phyloP scores from a whole-genome alignment of 2,113 vertebrate species.

The Paracyprichromis sp. region DNA sequence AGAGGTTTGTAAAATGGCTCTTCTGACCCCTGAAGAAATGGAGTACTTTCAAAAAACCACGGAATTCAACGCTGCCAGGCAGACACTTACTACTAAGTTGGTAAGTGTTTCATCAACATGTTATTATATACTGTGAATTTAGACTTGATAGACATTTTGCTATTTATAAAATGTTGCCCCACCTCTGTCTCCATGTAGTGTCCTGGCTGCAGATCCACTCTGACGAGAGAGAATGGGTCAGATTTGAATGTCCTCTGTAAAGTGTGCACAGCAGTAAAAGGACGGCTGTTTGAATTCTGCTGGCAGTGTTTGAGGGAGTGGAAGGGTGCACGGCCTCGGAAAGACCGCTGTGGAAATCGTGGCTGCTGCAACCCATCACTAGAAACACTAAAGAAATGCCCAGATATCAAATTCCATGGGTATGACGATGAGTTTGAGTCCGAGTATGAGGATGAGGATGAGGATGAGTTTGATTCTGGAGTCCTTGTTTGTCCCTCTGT shows the following conservation, averaged over 20 bases:
- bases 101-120: too few species aligned
- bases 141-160: too few species aligned
- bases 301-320: background rate
- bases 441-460: too few species aligned
- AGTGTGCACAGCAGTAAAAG: background rate
- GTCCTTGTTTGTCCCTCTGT: background rate
- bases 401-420: background rate
- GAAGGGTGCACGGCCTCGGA: background rate
- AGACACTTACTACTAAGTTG: too few species aligned
- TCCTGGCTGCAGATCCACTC: rapidly evolving
- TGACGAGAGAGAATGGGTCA: background rate
- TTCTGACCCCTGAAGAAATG: background rate
- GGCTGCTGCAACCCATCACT: background rate
- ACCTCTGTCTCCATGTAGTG: background rate
- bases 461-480: too few species aligned
- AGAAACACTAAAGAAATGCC: background rate
- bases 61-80: too few species aligned
- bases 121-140: too few species aligned
- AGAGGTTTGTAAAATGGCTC: constrained; percentile 15
- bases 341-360: background rate
- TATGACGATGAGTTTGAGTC: too few species aligned
- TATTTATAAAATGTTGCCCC: too few species aligned
- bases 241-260: background rate
- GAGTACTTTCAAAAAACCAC: too few species aligned
- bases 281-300: background rate